phyloP scores from a whole-genome alignment of 2,888 invertebrate genomes.

The Coelinius sp. region DNA sequence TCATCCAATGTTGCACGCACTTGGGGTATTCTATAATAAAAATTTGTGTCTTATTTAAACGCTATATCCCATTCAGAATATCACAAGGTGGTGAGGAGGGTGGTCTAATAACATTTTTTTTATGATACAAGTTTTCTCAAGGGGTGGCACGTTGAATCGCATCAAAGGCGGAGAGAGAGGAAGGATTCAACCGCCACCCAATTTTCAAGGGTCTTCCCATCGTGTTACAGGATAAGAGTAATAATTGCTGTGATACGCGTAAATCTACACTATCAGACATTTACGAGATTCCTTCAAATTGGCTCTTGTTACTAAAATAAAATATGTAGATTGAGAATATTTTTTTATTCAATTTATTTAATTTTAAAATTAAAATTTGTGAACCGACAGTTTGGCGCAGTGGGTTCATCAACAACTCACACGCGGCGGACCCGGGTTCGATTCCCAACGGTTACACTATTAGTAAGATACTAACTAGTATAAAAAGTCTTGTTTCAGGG shows the following conservation, averaged over 20 bases:
- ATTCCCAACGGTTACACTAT: too few relatives aligned
- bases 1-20: slow-evolving; percentile 53
- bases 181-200: slow-evolving; percentile 35
- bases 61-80: slow-evolving; percentile 48
- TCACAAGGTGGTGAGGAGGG: slow-evolving; percentile 4
- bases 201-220: slow-evolving; percentile 32
- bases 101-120: slow-evolving; percentile 66
- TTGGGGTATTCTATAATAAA: slow-evolving; percentile 56
- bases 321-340: not conserved
- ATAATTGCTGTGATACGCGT: slow-evolving; percentile 68
- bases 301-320: slow-evolving; percentile 50
- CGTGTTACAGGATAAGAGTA: slow-evolving; percentile 44
- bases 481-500: too few relatives aligned
- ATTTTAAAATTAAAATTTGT: too few relatives aligned
- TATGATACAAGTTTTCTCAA: slow-evolving; percentile 66
- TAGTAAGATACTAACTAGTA: too few relatives aligned
- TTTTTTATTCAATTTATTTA: not conserved
- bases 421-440: too few relatives aligned
- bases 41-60: slow-evolving; percentile 68
- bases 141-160: slow-evolving; percentile 54
- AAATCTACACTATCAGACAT: slow-evolving; percentile 68
- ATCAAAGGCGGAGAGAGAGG: slow-evolving; percentile 43
- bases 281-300: slow-evolving; percentile 66
- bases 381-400: too few relatives aligned
- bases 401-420: too few relatives aligned